Conservation (phyloP, 2,113 vertebrate species). For the Perccottus glenii region DNA sequence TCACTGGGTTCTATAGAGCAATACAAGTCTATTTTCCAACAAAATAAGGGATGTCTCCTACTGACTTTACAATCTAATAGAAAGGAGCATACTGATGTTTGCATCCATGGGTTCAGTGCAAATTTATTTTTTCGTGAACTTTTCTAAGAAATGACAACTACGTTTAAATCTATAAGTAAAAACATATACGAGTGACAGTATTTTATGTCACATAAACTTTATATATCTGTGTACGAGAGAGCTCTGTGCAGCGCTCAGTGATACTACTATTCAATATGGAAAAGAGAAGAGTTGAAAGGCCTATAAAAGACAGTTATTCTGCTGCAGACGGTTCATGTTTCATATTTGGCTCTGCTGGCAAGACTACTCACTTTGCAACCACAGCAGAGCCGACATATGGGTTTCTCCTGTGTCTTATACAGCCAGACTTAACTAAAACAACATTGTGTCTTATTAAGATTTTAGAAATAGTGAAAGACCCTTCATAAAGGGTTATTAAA, state of each 20-base stretch:
- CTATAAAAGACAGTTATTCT: constrained; percentile 37
- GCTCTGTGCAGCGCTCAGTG: constrained; percentile 37
- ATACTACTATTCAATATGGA: constrained; percentile 59
- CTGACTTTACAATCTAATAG: not conserved
- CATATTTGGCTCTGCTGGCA: constrained; percentile 41
- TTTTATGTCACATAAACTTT: constrained; percentile 27
- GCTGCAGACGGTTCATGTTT: constrained; percentile 58
- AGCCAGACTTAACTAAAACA: constrained; percentile 20
- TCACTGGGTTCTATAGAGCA: too few relatives aligned
- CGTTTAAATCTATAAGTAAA: not conserved
- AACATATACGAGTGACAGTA: not conserved
- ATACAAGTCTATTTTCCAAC: too few relatives aligned
- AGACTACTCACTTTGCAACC: constrained; percentile 58
- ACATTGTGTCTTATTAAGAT: constrained; percentile 61
- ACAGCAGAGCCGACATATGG: constrained; percentile 34
- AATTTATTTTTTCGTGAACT: not conserved
- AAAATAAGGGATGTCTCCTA: not conserved
- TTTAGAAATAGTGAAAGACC: not conserved
- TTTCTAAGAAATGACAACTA: not conserved
- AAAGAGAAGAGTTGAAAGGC: constrained; percentile 56
- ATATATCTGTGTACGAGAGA: constrained; percentile 13
- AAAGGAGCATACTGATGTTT: not conserved
- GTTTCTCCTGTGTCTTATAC: constrained; percentile 43
- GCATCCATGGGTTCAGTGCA: not conserved
- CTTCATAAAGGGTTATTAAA: too few relatives aligned